A percentile compares a stretch with the other conserved stretches of the same genome.
phyloP scores from a whole-genome alignment of 1,140 invertebrate genomes.

The Conus betulinus region DNA sequence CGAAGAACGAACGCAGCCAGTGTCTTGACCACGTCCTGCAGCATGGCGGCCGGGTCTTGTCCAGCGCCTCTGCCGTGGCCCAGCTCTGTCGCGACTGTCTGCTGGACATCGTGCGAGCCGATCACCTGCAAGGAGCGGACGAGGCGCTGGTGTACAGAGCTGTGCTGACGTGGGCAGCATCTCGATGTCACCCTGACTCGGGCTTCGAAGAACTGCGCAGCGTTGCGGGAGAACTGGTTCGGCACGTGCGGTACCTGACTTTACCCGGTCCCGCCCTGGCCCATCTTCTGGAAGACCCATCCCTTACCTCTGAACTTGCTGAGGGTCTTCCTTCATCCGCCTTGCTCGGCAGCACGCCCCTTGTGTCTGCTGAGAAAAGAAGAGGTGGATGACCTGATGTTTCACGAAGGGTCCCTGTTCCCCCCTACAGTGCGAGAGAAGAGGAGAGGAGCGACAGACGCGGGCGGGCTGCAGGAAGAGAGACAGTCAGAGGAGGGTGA shows the following conservation, averaged over 20 bases:
- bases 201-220: neutral
- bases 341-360: neutral
- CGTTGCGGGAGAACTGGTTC: neutral
- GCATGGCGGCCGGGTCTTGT: neutral
- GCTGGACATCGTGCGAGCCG: neutral
- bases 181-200: neutral
- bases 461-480: neutral
- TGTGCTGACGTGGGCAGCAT: neutral
- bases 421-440: neutral
- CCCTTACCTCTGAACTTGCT: neutral
- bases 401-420: neutral
- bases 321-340: neutral
- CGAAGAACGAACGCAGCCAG: neutral
- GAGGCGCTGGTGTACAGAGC: neutral
- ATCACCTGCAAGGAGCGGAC: neutral
- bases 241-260: constrained; percentile 24
- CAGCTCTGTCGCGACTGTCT: constrained; percentile 16
- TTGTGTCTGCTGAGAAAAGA: constrained; percentile 12
- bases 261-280: neutral
- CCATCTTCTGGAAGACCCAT: neutral
- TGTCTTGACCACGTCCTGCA: neutral
- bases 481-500: neutral
- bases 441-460: neutral
- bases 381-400: neutral
- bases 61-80: neutral